phyloP scores from a whole-genome alignment of 2,888 invertebrate genomes.

The Lissocephala sabroskyi region DNA sequence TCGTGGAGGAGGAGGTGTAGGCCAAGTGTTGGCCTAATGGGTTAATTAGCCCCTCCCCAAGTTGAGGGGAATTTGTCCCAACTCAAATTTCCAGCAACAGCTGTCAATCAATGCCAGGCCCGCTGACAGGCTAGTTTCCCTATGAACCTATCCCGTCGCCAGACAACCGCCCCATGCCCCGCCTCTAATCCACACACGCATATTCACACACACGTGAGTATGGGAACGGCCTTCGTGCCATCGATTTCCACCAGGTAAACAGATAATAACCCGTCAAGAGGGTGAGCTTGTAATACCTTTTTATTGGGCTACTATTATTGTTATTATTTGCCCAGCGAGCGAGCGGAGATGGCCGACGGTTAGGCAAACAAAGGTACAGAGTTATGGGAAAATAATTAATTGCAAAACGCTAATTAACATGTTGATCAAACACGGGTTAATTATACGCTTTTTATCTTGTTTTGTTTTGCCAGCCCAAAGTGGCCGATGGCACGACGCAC shows the following conservation, averaged over 20 bases:
- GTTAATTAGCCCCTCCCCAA: no score
- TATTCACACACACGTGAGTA: slow-evolving; percentile 9
- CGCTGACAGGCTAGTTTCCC: no score
- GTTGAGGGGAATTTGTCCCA: slow-evolving; percentile 28
- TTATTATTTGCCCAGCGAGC: slow-evolving; percentile 2
- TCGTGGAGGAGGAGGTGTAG: no score
- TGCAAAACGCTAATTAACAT: slow-evolving; percentile 56
- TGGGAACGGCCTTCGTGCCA: slow-evolving; percentile 13
- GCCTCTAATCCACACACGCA: no score
- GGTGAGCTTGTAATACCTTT: no score
- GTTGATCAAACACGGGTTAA: slow-evolving; percentile 57
- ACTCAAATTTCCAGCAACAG: slow-evolving; percentile 27
- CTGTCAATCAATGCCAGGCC: slow-evolving; percentile 37
- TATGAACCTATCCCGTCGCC: no score
- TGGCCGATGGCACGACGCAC: slow-evolving; percentile 8
- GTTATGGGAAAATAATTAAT: slow-evolving; percentile 58
- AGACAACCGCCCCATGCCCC: no score
- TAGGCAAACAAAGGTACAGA: neutral
- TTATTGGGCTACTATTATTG: neutral
- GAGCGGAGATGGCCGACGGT: no score
- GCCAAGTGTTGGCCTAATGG: neutral
- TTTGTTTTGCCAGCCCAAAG: slow-evolving; percentile 21
- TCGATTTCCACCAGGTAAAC: slow-evolving; percentile 26
- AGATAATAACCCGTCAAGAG: neutral
- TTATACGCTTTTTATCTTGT: slow-evolving; percentile 38